These are phyloP conservation scores for Neosilurus mollespiculum DNA, from an alignment of 2,797 vertebrate species.

Conservation along the genomic window DNA sequence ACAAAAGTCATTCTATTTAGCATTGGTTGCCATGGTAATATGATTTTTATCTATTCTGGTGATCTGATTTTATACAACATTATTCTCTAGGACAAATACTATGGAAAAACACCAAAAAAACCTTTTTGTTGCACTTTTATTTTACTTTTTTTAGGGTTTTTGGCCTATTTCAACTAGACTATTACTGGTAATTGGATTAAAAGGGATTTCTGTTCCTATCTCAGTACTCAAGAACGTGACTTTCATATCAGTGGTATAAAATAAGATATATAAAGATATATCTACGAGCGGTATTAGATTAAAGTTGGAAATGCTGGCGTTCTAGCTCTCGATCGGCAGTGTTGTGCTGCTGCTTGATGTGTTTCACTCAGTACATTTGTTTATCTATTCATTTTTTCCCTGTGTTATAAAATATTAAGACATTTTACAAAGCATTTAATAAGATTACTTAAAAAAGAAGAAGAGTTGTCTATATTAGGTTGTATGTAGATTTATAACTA, in stretches of 20 bases:
- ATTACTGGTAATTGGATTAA: neutral
- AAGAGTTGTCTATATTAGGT: conserved; percentile 63
- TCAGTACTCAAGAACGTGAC: neutral
- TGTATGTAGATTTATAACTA: conserved; percentile 70
- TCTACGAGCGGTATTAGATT: neutral
- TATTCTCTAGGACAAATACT: too few relatives aligned
- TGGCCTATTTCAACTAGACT: too few relatives aligned
- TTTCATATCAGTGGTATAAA: neutral
- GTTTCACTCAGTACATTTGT: conserved; percentile 10
- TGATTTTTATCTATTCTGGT: too few relatives aligned
- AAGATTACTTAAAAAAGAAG: conserved; percentile 62
- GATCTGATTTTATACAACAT: too few relatives aligned
- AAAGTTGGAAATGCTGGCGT: neutral
- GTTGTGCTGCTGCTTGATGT: conserved; percentile 17
- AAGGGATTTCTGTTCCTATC: neutral
- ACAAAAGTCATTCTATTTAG: too few relatives aligned
- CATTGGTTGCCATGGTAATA: too few relatives aligned
- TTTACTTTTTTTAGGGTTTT: too few relatives aligned
- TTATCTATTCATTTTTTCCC: neutral
- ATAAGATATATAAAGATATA: too few relatives aligned
- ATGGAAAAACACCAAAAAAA: too few relatives aligned
- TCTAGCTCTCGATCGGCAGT: conserved; percentile 15
- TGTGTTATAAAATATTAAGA: conserved; percentile 35
- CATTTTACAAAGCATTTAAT: conserved; percentile 60
- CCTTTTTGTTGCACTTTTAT: too few relatives aligned